A percentile compares a stretch with the other conserved stretches of the same genome.
These are phyloP conservation scores for Fragum whitleyi DNA, from an alignment of 2,888 invertebrate genomes.

Conservation along the genomic window DNA sequence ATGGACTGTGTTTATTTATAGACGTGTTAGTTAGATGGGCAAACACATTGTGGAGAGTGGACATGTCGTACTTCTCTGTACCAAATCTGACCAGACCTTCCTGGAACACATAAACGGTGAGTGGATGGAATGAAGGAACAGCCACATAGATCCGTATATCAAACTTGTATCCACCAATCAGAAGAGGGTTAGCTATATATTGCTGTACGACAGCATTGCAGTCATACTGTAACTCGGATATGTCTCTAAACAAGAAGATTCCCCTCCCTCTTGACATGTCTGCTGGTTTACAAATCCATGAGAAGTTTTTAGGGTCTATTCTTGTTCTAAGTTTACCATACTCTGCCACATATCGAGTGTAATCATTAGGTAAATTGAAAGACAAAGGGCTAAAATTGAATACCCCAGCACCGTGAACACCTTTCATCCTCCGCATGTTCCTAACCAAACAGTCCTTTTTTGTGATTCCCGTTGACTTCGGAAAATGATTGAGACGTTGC, in stretches of 20 bases:
- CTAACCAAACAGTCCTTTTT: constrained; percentile 93
- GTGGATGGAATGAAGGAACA: constrained; percentile 82
- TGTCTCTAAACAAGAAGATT: constrained; percentile 91
- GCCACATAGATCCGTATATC: constrained; percentile 83
- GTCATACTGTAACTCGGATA: constrained; percentile 88
- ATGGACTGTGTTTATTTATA: constrained; percentile 87
- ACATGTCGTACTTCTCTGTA: constrained; percentile 92
- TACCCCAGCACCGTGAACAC: constrained; percentile 91
- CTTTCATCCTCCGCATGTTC: constrained; percentile 91
- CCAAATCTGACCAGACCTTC: constrained; percentile 88
- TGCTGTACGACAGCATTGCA: constrained; percentile 92
- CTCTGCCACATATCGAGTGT: constrained; percentile 93
- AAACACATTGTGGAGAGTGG: constrained; percentile 78
- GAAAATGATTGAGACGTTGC: constrained; percentile 91
- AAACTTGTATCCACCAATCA: constrained; percentile 84
- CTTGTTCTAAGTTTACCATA: constrained; percentile 85
- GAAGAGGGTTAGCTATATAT: constrained; percentile 82
- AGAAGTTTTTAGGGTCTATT: constrained; percentile 78
- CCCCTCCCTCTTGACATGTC: constrained; percentile 94
- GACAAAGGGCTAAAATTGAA: constrained; percentile 93
- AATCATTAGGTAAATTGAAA: constrained; percentile 93
- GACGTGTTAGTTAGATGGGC: constrained; percentile 84
- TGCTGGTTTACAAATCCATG: constrained; percentile 95
- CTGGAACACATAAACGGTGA: constrained; percentile 80
- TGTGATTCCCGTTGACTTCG: constrained; percentile 91